Base-by-base conservation (phyloP, 2,888 invertebrate genomes). In the Marasmarcha lunaedactyla region DNA sequence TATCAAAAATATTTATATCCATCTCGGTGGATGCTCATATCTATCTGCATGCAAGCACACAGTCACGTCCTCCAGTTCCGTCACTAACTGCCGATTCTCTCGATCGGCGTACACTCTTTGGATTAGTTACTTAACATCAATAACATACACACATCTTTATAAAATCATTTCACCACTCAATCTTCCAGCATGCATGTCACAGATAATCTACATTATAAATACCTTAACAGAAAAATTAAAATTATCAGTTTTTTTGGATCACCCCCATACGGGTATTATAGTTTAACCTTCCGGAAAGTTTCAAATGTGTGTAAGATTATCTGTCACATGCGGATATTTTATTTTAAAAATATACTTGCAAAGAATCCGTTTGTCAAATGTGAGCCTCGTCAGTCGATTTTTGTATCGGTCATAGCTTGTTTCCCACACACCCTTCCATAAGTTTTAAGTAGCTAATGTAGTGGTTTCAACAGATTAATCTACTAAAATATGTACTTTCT, bases 401-500 rank as follows among this genome's bases (percentile, higher is more conserved):
- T 50, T 53, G 52, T 52, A 51, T 57, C 62, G 50, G 64, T 67
- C 59, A 59, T 58, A 57, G 54, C 59, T 51, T 48, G 50, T 59
- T 60, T 52, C 69, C 71, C 73, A 72, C 74, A 56, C 63, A 70
- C 73, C 74, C 69, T 69, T 63, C 46, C 50, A 55, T 62, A 61
- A 55, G 48, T 59, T 55, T 58, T 57, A 54, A 67, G 57, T 56
- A 59, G 7, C n/a, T n/a, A 64, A 58, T 68, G 64, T 59, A 64
- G 60, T 66, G 61, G 61, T 48, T 59, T 63, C 44, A 78, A 77
- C 74, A 77, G 65, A 76, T 72, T 78, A 76, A 71, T 71, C 71
- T 74, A 76, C 68, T 70, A 72, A 66, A 69, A 76, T 71, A 64
- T 57, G 63, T 62, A 56, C 61, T 57, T 62, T 52, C 55, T 66